Conservation (phyloP, 2,797 vertebrate genomes). For the Diceros bicornis region DNA sequence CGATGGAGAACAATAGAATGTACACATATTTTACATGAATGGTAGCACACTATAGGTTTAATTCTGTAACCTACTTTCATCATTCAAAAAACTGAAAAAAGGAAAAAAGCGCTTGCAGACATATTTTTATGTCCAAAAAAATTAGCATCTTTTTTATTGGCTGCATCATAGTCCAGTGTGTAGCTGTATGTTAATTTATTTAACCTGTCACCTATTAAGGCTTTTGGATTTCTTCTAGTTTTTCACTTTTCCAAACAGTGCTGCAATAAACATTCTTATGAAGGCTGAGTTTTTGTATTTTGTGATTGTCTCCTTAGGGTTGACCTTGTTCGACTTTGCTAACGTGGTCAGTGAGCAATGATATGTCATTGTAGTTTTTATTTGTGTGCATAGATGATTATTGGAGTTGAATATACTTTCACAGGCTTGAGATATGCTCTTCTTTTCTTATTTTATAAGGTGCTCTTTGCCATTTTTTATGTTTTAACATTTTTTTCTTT, state of each 20-base stretch:
- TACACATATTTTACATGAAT: constrained; percentile 47
- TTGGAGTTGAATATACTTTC: neutral
- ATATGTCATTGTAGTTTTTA: neutral
- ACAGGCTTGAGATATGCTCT: neutral
- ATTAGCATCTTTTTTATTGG: neutral
- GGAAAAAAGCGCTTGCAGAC: neutral
- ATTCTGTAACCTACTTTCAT: constrained; percentile 9
- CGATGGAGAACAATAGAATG: neutral
- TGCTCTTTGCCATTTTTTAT: neutral
- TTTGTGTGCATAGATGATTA: constrained; percentile 24
- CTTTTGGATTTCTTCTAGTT: neutral
- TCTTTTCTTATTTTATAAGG: neutral
- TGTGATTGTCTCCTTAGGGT: neutral
- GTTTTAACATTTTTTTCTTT: neutral
- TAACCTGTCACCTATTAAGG: neutral
- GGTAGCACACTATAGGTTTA: neutral
- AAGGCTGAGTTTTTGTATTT: neutral
- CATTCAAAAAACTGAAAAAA: neutral
- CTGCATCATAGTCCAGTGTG: neutral
- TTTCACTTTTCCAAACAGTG: neutral
- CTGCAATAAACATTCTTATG: neutral
- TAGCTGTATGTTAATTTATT: neutral
- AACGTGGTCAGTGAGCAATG: neutral
- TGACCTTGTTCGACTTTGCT: neutral
- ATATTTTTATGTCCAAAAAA: neutral